Evolutionary conservation across 1,140 invertebrate genomes (phyloP).

Genomic region (Colletes latitarsis): DNA sequence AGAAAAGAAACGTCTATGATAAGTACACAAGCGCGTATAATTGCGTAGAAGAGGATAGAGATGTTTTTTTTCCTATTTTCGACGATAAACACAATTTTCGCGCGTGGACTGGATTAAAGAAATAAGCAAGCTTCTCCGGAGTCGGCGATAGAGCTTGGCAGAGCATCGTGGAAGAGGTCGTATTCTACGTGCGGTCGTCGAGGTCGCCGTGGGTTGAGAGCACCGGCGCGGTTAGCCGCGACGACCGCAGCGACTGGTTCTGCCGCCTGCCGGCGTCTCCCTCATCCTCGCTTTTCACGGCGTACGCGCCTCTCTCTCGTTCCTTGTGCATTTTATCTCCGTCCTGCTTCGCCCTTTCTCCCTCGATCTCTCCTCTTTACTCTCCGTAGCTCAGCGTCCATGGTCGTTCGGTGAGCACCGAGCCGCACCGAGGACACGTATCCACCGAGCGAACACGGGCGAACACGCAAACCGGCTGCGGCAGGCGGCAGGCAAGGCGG

Average conservation of each 20-base stretch:
- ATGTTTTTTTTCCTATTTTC: neutral
- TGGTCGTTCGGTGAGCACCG: conserved; percentile 71
- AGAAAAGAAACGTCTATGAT: neutral
- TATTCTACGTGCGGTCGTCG: conserved; percentile 40
- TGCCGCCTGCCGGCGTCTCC: conserved; percentile 60
- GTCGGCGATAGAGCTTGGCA: conserved; percentile 11
- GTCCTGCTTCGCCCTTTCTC: conserved; percentile 50
- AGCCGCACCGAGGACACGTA: conserved; percentile 75
- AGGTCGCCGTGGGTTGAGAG: conserved; percentile 77
- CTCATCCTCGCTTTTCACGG: conserved; percentile 50
- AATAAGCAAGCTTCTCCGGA: neutral
- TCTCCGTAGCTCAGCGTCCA: conserved; percentile 49
- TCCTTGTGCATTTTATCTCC: conserved; percentile 40
- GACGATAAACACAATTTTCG: neutral
- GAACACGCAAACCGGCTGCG: conserved; percentile 79
- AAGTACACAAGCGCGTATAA: neutral
- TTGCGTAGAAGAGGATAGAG: neutral
- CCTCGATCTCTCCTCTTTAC: conserved; percentile 47
- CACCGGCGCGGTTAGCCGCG: conserved; percentile 79
- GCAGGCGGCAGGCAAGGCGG: conserved; percentile 68
- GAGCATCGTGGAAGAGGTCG: neutral
- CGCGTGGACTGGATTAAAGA: neutral
- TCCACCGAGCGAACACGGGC: conserved; percentile 71
- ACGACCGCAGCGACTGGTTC: conserved; percentile 76
- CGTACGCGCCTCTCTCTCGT: conserved; percentile 39